These are phyloP conservation scores for Megaceryle alcyon DNA, from an alignment of 2,797 vertebrate genomes.

Conservation along the genomic window DNA sequence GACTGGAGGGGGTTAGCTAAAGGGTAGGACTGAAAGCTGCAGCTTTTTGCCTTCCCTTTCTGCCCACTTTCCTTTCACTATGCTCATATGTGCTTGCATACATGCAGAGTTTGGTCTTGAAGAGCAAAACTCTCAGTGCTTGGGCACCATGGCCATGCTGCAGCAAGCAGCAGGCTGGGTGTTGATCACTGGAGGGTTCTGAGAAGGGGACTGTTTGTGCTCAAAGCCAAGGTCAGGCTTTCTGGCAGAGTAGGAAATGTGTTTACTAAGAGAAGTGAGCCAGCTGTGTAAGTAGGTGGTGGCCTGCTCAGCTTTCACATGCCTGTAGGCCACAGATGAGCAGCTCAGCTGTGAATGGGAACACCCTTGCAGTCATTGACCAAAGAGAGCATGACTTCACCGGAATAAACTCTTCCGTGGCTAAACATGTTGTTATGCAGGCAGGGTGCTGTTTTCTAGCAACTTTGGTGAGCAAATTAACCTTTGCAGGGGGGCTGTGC, in stretches of 20 bases:
- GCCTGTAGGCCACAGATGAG: background rate
- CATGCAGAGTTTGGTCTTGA: accelerated
- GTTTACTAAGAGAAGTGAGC: background rate
- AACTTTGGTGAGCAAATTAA: constrained; percentile 25
- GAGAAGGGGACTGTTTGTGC: background rate
- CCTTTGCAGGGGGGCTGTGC: background rate
- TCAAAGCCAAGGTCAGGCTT: background rate
- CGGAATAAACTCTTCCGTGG: background rate
- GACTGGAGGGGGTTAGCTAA: background rate
- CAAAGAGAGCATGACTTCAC: background rate
- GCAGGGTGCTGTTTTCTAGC: constrained; percentile 29
- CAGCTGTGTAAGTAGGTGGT: background rate
- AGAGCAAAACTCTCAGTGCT: background rate
- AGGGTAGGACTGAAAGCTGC: background rate
- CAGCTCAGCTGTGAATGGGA: background rate
- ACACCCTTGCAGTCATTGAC: background rate
- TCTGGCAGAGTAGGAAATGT: background rate
- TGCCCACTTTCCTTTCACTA: background rate
- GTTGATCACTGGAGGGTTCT: background rate
- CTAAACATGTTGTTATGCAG: background rate
- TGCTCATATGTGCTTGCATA: accelerated
- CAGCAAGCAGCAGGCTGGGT: background rate
- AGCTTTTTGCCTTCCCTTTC: background rate
- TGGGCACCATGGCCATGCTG: background rate
- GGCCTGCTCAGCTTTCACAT: background rate